Base-by-base conservation (phyloP, 2,888 invertebrate genomes). In the Yponomeuta cagnagella region DNA sequence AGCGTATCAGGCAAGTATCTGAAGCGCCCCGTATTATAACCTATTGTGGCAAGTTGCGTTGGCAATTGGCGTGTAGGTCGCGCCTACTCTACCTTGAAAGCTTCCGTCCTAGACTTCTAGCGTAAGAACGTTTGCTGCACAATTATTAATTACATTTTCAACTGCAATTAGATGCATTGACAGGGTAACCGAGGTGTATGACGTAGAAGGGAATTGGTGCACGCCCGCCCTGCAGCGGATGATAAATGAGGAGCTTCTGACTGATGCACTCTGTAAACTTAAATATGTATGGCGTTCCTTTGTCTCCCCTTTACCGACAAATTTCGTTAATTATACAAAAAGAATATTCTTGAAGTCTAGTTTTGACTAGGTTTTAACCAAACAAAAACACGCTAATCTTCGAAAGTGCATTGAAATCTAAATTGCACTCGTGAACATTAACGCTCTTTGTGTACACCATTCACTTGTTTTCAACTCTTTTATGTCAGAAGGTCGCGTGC, bases 41-140 rank as follows among this genome's bases (percentile, higher is more conserved):
- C 30, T 2, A 69, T 37, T 63, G 48, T 15, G 69, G 10, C 9
- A 58, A 9, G 33, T 69, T 58, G 68, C 43, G 58, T 15, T 37
- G 67, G 43, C 43, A 43, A 43, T 6, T 43, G 43, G 31, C 69
- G 43, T 69, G 69, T 70, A 82, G 78, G 77, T 79, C 77, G 75
- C 79, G 76, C 74, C 76, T 74, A 81, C 79, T 82, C 79, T 73
- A 77, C 76, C 78, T 76, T 72, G 73, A 15, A 33, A 31, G 33
- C 67, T 67, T 67, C 67, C 67, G 31, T 10, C 12, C 65, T 65
- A 30, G 10, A 10, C 6, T 23, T 2, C 4, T 58, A 58, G 15
- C 15, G 52, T 43, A 43, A 43, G 43, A 8, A 43, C 43, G 31
- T 64, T 63, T 64, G 30, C 63, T 63, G 5, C 37, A 43, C 8